Evolutionary conservation across 2,888 invertebrate genomes (phyloP), one percentile per base, ranked within the genome.

Genomic region (Pterostichus madidus): DNA sequence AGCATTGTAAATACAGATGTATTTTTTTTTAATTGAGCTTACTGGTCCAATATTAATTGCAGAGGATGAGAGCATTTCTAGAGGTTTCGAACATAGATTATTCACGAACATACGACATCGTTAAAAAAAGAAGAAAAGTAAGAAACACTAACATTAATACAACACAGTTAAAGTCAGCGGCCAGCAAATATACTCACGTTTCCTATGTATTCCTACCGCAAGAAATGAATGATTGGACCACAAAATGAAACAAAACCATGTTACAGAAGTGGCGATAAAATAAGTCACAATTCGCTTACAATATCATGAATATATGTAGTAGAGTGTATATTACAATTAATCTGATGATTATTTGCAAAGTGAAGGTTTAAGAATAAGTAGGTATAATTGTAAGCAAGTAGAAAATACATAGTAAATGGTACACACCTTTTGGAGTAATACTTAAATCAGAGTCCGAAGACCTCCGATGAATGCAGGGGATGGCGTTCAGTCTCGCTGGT

Each of bases 401-500:
- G 17, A 49, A 13, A 75, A 53, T 77, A 39, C 8, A 10, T 44
- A 39, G 64, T 10, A 31, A 75, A 75, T 49, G 44, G 46, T 68
- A 32, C 89, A 90, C 91, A 98, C 98, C 97, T 95, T 97, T 98
- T 4, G 97, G 97, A 10, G 97, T 97, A 73, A 97, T 94, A 91
- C 96, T 97, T 85, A 97, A 91, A 90, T 98, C 98, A 0, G 98
- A 98, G 90, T 98, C 98, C 2, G 98, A 98, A 3, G 97, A 97
- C 86, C 98, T 92, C 78, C 97, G 92, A 88, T 95, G 94, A 84
- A 95, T 90, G 90, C 92, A 87, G 71, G 89, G 86, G 0, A 89
- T 87, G 46, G 88, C 85, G 83, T 88, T 89, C 83, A 89, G 85
- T 86, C 91, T 93, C 7, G 91, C 91, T n/a, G 93, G 93, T 85